A percentile compares a stretch with the other conserved stretches of the same genome.
These are phyloP conservation scores for Macroteleia sp. DNA, from an alignment of 2,888 invertebrate species.

Conservation along the genomic window DNA sequence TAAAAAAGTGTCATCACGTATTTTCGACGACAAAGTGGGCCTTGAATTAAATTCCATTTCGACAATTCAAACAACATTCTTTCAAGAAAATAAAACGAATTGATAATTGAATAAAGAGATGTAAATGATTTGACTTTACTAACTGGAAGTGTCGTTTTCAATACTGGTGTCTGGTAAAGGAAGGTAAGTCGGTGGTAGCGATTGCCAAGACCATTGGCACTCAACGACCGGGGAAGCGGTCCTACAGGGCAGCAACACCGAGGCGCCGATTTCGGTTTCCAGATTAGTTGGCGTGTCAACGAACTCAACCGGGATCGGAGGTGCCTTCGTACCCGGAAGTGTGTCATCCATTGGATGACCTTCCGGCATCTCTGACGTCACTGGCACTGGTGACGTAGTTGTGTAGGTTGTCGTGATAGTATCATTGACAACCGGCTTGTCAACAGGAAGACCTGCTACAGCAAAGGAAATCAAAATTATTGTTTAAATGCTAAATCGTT, in stretches of 20 bases:
- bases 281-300: constrained; percentile 75
- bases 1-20: background rate
- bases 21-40: background rate
- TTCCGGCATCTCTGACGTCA: constrained; percentile 63
- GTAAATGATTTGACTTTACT: background rate
- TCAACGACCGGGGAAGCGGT: constrained; percentile 77
- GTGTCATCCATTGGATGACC: constrained; percentile 76
- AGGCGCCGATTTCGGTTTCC: constrained; percentile 76
- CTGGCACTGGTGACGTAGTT: constrained; percentile 52
- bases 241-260: constrained; percentile 78
- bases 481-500: constrained; percentile 30
- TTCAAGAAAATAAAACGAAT: constrained; percentile 5
- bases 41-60: background rate
- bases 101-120: background rate
- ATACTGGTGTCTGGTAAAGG: constrained; percentile 77
- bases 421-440: constrained; percentile 63
- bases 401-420: constrained; percentile 37
- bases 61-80: background rate
- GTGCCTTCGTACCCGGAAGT: constrained; percentile 71
- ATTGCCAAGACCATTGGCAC: constrained; percentile 82
- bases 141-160: constrained; percentile 49
- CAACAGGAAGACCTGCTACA: constrained; percentile 71
- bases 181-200: constrained; percentile 77
- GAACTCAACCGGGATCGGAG: constrained; percentile 71
- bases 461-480: constrained; percentile 33